A percentile compares a stretch with the other conserved stretches of the same genome.
Evolutionary conservation across 2,113 vertebrate genomes (phyloP).

Genomic region (Ploceus nigricollis): DNA sequence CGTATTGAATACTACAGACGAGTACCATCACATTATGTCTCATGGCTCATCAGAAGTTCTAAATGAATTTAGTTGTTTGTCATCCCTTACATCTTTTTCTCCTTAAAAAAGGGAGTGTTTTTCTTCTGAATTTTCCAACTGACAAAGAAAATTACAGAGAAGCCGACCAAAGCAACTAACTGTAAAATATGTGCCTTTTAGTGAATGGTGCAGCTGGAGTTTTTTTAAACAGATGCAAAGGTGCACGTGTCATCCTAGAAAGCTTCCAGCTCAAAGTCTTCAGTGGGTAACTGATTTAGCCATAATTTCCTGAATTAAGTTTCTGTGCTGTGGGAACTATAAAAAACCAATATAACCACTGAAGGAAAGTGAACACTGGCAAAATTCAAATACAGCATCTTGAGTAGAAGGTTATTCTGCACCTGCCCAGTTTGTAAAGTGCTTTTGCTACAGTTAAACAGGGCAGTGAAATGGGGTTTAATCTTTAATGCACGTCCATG

Average conservation of each 20-base stretch:
- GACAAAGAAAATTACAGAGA: neutral
- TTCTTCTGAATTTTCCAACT: neutral
- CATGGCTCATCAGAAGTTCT: neutral
- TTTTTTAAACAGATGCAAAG: neutral
- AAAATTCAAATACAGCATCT: neutral
- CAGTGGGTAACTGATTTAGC: neutral
- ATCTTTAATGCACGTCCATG: neutral
- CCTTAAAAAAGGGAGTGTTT: neutral
- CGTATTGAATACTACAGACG: fast-evolving
- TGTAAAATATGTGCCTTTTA: neutral
- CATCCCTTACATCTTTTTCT: neutral
- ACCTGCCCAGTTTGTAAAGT: constrained; percentile 8
- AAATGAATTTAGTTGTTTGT: neutral
- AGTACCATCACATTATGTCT: neutral
- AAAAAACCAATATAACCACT: constrained; percentile 14
- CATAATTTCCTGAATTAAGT: neutral
- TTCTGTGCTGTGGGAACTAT: neutral
- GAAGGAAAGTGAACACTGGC: constrained; percentile 9
- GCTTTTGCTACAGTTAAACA: neutral
- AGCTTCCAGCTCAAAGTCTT: constrained; percentile 3
- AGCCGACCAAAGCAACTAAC: neutral
- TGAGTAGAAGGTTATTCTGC: neutral
- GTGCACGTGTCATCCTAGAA: neutral
- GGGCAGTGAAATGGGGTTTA: neutral
- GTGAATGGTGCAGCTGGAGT: neutral